Conservation (phyloP, 2,888 invertebrate species). For the Spodoptera exigua region DNA sequence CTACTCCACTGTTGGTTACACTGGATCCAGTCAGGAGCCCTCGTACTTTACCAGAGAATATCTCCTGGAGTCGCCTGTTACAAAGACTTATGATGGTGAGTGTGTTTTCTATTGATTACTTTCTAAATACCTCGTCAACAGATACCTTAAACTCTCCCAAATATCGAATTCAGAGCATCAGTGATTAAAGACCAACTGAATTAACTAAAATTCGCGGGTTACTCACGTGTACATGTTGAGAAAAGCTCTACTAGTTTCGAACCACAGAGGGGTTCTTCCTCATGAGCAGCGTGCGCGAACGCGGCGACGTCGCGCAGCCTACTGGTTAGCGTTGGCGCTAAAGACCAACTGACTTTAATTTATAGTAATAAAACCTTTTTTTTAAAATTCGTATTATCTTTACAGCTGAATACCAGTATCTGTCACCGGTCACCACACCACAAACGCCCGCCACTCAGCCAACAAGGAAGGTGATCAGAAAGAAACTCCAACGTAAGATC, state of each 20-base stretch:
- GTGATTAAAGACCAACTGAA: too few species aligned
- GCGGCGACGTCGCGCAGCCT: too few species aligned
- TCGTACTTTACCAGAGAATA: conserved; percentile 84
- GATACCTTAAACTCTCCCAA: too few species aligned
- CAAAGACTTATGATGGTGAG: conserved; percentile 84
- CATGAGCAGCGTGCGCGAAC: too few species aligned
- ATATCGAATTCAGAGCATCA: too few species aligned
- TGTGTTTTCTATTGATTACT: conserved; percentile 18
- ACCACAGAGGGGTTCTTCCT: too few species aligned
- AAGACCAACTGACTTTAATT: too few species aligned
- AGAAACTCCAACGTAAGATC: conserved; percentile 76
- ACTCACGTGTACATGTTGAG: too few species aligned
- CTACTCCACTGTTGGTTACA: conserved; percentile 73
- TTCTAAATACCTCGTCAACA: too few species aligned
- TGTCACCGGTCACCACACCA: conserved; percentile 78
- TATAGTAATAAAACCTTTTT: neutral
- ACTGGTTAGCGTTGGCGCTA: too few species aligned
- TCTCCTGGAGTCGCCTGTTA: conserved; percentile 82
- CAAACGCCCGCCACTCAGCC: conserved; percentile 57
- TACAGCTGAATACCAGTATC: conserved; percentile 84
- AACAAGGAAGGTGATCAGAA: conserved; percentile 68
- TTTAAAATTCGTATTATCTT: conserved; percentile 6
- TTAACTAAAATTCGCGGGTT: conserved; percentile 5
- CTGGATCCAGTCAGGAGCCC: conserved; percentile 75
- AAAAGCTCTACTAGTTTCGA: too few species aligned